Conservation (phyloP, 2,797 vertebrate species). For the Darevskia nairensis region DNA sequence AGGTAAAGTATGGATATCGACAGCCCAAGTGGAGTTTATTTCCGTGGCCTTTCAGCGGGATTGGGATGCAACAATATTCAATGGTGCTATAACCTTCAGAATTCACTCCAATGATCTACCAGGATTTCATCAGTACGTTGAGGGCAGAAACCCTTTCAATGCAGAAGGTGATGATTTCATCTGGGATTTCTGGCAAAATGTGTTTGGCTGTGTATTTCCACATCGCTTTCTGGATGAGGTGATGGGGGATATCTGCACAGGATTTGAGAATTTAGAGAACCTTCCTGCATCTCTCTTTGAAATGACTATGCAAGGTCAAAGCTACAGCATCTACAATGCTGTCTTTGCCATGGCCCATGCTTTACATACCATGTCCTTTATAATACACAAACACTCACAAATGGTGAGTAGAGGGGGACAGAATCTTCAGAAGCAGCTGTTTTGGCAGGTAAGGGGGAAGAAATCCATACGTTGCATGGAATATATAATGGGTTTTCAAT, state of each 20-base stretch:
- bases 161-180: not conserved
- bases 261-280: not conserved
- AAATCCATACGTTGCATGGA: not conserved
- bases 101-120: not conserved
- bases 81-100: not conserved
- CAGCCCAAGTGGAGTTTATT: not conserved
- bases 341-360: not conserved
- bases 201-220: not conserved
- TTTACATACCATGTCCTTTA: not conserved
- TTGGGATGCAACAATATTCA: not conserved
- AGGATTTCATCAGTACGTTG: not conserved
- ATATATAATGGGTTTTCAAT: not conserved
- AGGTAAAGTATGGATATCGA: not conserved
- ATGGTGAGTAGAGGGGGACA: not conserved
- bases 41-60: not conserved
- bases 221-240: not conserved
- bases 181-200: not conserved
- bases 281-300: not conserved
- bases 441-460: not conserved
- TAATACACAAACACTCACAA: not conserved
- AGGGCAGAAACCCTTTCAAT: not conserved
- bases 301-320: not conserved
- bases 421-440: not conserved
- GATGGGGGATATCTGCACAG: not conserved
- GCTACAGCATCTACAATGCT: not conserved